Percentiles rank a stretch among this genome's conserved stretches.
These are phyloP conservation scores for Pseudopodoces humilis DNA, from an alignment of 2,113 vertebrate genomes.

Conservation along the genomic window DNA sequence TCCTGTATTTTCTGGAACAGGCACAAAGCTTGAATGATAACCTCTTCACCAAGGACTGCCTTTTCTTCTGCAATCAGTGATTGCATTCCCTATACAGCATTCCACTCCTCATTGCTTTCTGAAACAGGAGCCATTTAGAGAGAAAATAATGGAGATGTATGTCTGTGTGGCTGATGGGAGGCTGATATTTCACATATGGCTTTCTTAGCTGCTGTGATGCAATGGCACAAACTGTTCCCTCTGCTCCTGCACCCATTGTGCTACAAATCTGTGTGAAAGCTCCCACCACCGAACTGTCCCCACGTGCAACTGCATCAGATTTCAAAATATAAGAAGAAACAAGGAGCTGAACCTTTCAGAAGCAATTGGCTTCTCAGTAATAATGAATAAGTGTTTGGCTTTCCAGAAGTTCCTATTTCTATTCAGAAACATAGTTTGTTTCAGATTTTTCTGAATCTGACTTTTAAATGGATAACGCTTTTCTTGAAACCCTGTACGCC, in stretches of 20 bases:
- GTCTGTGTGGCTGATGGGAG: background rate
- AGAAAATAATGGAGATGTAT: background rate
- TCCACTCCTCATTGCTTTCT: background rate
- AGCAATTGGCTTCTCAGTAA: background rate
- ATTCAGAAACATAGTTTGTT: background rate
- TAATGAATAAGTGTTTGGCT: background rate
- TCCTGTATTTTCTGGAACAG: background rate
- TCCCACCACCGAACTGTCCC: background rate
- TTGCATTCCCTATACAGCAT: background rate
- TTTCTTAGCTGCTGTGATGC: slow-evolving; percentile 28
- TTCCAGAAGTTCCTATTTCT: background rate
- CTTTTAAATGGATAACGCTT: background rate
- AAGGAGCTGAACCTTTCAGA: background rate
- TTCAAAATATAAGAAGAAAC: background rate
- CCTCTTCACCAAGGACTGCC: background rate
- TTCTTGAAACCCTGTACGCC: background rate
- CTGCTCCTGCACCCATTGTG: background rate
- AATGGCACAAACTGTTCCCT: background rate
- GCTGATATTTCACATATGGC: slow-evolving; percentile 16
- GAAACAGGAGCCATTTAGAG: background rate
- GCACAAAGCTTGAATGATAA: slow-evolving; percentile 23
- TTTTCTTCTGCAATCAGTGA: background rate
- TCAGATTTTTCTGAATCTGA: background rate
- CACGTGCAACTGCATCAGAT: background rate
- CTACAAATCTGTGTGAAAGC: background rate